These are phyloP conservation scores for Brachionus paranguensis DNA, from an alignment of 1,140 invertebrate species.

Conservation along the genomic window DNA sequence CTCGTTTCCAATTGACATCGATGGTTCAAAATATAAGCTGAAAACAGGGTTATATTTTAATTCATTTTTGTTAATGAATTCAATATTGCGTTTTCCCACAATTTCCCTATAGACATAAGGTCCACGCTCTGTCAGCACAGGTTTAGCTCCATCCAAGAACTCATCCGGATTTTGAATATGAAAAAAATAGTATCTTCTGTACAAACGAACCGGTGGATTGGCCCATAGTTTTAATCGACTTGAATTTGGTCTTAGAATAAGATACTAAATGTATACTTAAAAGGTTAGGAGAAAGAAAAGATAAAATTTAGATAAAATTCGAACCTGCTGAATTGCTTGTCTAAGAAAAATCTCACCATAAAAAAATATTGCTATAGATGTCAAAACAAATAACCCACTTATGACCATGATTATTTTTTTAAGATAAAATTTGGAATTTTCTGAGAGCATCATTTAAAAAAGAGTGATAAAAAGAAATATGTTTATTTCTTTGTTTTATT, in stretches of 20 bases:
- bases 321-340: neutral
- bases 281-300: neutral
- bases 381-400: neutral
- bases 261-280: neutral
- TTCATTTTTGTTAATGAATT: neutral
- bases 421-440: neutral
- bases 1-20: neutral
- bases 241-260: neutral
- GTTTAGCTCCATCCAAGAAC: neutral
- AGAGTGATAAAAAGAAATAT: neutral
- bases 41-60: neutral
- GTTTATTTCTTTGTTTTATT: neutral
- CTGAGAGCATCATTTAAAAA: neutral
- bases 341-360: neutral
- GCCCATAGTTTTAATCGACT: neutral
- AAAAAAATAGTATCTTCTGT: neutral
- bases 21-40: neutral
- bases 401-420: neutral
- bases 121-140: neutral
- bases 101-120: constrained; percentile 10
- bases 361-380: neutral
- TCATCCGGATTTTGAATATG: constrained; percentile 4
- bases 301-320: neutral
- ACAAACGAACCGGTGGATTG: neutral
- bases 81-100: neutral